Base-by-base conservation (phyloP, 1,140 invertebrate species). In the Camponotus vicinus region DNA sequence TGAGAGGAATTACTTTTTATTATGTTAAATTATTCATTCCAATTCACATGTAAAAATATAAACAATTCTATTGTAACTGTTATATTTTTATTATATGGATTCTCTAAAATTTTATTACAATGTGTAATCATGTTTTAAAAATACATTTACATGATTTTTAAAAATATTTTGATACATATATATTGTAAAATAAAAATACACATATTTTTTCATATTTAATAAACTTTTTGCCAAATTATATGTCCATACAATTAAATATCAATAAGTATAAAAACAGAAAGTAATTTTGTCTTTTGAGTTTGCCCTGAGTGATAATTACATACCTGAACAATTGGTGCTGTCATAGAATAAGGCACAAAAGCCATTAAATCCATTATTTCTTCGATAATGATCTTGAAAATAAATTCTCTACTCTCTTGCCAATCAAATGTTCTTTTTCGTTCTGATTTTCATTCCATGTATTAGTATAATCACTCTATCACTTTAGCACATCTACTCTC, bases 311-410 rank as follows among this genome's bases (percentile, higher is more conserved):
- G 34, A 63, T 75, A 3, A 45, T 71, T 13, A n/a, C 27, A 49
- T 84, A 84, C 70, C 57, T 75, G 55, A 3, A 15, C 42, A 42
- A 0, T 34, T n/a, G 61, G 34, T 21, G 13, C 9, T 7, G 7
- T 21, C 8, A 37, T 42, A 40, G 27, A 40, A n/a, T 77, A 37
- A 2, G 59, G 73, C 6, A 85, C 45, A n/a, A 78, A 66, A 78
- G 59, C 21, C 73, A 85, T 85, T n/a, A 85, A 64, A 40, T 85
- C 82, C 82, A 85, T 85, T 52, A 1, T 27, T 13, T 52, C 0
- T 4, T 73, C 15, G n/a, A 34, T 8, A 64, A 52, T 63, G 15
- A 45, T 15, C 8, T 73, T 18, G 2, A 73, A 73, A 40, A 45
- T 69, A 18, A 55, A 69, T 69, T 27, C 3, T 37, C 5, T 49